These are phyloP conservation scores for Sternotherus odoratus DNA, from an alignment of 2,797 vertebrate species.

Conservation along the genomic window DNA sequence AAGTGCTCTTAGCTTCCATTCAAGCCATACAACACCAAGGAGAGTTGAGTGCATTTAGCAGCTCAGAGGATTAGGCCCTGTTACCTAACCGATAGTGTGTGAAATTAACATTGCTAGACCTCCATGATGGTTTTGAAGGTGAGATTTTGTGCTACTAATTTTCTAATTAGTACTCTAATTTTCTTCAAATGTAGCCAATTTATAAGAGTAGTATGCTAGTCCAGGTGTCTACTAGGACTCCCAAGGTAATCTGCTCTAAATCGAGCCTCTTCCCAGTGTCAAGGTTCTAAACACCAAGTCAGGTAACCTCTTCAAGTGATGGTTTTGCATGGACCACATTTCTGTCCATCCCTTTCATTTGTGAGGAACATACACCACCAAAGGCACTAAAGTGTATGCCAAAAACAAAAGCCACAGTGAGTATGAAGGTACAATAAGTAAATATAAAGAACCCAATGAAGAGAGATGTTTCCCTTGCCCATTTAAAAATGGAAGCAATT, in stretches of 20 bases:
- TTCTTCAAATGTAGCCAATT: not conserved
- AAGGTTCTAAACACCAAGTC: not conserved
- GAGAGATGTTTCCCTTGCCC: accelerated
- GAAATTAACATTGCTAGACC: not conserved
- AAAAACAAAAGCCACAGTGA: no score
- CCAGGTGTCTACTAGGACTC: not conserved
- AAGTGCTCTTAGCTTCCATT: not conserved
- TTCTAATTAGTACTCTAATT: not conserved
- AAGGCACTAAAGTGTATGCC: no score
- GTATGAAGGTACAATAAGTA: no score
- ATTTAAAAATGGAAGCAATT: not conserved
- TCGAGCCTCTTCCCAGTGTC: not conserved
- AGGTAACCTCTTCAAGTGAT: not conserved
- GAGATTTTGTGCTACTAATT: not conserved
- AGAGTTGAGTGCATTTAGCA: not conserved
- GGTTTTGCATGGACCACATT: not conserved
- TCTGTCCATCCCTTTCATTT: not conserved
- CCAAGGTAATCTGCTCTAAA: not conserved
- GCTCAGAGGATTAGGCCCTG: not conserved
- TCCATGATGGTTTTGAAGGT: not conserved
- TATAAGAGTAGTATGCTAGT: not conserved
- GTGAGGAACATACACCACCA: not conserved
- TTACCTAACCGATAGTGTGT: not conserved
- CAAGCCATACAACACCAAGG: not conserved
- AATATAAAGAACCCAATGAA: no score